Percentiles rank a stretch among this genome's conserved stretches.
phyloP scores from a whole-genome alignment of 1,140 invertebrate genomes.

The Drosophila grimshawi region DNA sequence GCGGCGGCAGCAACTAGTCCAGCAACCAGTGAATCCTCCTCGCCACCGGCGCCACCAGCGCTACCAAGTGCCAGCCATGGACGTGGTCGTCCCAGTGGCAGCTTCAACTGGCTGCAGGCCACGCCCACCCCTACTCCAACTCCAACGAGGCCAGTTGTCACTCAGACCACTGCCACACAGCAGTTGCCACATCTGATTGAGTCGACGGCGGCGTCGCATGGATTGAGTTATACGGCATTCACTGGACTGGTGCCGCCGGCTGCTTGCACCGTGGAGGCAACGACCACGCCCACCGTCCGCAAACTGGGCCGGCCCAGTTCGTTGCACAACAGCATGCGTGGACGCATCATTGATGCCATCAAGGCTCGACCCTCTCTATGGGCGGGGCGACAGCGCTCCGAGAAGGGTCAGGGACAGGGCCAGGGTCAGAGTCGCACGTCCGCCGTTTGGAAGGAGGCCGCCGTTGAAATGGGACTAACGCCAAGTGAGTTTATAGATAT shows the following conservation, averaged over 20 bases:
- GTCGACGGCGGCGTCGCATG: conserved; percentile 46
- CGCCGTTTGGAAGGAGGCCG: conserved; percentile 79
- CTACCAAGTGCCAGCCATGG: conserved; percentile 61
- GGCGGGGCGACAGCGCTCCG: conserved; percentile 75
- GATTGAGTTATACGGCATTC: conserved; percentile 68
- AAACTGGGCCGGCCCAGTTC: conserved; percentile 79
- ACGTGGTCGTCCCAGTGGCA: conserved; percentile 77
- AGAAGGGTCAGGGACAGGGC: conserved; percentile 78
- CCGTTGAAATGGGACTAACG: conserved; percentile 73
- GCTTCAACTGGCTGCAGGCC: conserved; percentile 72
- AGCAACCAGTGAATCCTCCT: conserved; percentile 2
- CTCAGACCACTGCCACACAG: background rate
- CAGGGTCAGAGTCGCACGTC: conserved; percentile 78
- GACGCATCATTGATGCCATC: conserved; percentile 79
- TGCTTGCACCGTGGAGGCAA: conserved; percentile 64
- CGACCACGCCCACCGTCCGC: conserved; percentile 64
- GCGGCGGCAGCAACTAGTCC: conserved; percentile 15
- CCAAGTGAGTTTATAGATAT: conserved; percentile 40
- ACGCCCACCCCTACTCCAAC: conserved; percentile 18
- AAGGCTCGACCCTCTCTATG: conserved; percentile 74
- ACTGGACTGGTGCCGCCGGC: conserved; percentile 78
- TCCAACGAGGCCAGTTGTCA: background rate
- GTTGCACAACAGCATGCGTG: conserved; percentile 81
- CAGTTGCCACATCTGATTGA: conserved; percentile 51
- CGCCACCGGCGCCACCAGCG: conserved; percentile 26